A percentile compares a stretch with the other conserved stretches of the same genome.
Evolutionary conservation across 2,113 vertebrate genomes (phyloP).

Genomic region (Malurus cyaneus): DNA sequence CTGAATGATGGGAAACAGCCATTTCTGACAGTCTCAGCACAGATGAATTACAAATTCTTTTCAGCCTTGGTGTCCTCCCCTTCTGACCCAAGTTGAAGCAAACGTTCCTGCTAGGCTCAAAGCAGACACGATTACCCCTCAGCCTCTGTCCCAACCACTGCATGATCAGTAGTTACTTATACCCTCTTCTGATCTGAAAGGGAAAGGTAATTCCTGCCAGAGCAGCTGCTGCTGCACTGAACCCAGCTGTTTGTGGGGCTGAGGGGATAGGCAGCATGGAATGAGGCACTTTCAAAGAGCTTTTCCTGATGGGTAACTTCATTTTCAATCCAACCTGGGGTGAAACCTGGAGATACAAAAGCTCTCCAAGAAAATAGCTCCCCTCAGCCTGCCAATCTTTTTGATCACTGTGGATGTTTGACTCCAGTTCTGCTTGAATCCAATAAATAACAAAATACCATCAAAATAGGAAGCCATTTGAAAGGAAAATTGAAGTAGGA

Average conservation of each 20-base stretch:
- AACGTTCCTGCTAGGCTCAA: not conserved
- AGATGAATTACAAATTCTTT: not conserved
- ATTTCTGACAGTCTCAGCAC: not conserved
- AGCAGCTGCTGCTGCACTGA: not conserved
- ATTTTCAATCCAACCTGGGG: not conserved
- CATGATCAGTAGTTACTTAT: not conserved
- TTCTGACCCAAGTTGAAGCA: not conserved
- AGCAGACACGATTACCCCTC: not conserved
- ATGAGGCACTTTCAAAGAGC: accelerated
- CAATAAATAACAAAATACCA: not conserved
- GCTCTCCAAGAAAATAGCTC: not conserved
- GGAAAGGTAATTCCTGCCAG: not conserved
- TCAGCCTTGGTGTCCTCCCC: not conserved
- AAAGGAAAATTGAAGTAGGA: not conserved
- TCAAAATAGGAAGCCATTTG: not conserved
- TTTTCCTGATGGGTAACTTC: not conserved
- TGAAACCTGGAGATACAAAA: not conserved
- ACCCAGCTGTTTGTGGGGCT: not conserved
- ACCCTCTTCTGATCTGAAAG: not conserved
- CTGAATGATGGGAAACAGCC: not conserved
- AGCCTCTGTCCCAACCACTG: not conserved
- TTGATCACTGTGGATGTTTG: not conserved
- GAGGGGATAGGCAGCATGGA: not conserved
- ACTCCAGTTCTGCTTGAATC: not conserved
- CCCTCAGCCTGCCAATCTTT: not conserved